A percentile compares a stretch with the other conserved stretches of the same genome.
These are phyloP conservation scores for Chaetorhynchus papuensis DNA, from an alignment of 2,113 vertebrate species.

Conservation along the genomic window DNA sequence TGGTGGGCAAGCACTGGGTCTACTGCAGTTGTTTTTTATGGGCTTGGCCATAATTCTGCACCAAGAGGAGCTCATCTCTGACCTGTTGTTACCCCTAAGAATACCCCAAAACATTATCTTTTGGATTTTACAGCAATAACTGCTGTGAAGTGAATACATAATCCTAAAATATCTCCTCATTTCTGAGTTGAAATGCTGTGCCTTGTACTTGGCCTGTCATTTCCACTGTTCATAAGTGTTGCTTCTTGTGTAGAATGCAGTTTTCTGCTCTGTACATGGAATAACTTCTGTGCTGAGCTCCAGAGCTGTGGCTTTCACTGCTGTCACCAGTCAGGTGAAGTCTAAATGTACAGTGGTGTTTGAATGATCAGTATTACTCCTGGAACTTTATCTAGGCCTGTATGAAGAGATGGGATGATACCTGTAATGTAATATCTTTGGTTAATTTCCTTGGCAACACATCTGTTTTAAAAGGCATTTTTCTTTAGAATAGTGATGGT, in stretches of 20 bases:
- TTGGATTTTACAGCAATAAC: not conserved
- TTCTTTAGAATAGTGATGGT: constrained; percentile 69
- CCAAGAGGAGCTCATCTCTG: not conserved
- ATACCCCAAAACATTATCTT: not conserved
- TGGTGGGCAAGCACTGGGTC: not conserved
- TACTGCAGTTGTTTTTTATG: not conserved
- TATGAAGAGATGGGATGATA: not conserved
- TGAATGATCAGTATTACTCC: not conserved
- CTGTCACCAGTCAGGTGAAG: not conserved
- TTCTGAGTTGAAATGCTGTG: not conserved
- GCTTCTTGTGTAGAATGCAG: not conserved
- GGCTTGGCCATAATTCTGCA: not conserved
- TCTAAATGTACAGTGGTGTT: not conserved
- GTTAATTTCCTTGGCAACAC: not conserved
- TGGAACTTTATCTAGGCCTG: not conserved
- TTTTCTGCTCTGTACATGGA: not conserved
- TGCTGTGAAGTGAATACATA: not conserved
- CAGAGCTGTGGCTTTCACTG: not conserved
- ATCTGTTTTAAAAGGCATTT: not conserved
- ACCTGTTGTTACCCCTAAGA: not conserved
- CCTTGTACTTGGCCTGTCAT: not conserved
- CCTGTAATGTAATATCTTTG: not conserved
- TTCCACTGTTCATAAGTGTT: not conserved
- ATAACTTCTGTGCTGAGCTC: not conserved
- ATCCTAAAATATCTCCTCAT: not conserved